Evolutionary conservation across 2,888 invertebrate species (phyloP).

Genomic region (Linnaemya vulpina): DNA sequence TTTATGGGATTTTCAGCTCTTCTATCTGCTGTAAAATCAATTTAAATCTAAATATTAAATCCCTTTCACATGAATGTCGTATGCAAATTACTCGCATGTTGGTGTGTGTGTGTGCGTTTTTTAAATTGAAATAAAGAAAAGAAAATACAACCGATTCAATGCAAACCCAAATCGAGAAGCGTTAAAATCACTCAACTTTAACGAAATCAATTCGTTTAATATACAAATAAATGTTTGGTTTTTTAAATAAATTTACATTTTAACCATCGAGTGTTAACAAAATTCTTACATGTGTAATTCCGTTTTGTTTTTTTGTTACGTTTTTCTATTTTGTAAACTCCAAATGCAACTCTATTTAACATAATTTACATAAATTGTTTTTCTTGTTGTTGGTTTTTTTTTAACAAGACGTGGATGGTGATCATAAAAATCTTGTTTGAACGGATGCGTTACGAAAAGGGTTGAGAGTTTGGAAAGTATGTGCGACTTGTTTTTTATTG

Average conservation of each 20-base stretch:
- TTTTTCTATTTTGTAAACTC: conserved; percentile 46
- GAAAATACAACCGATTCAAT: conserved; percentile 10
- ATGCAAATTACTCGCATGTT: conserved; percentile 65
- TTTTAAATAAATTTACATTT: conserved; percentile 24
- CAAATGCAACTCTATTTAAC: conserved; percentile 55
- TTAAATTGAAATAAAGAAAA: conserved; percentile 31
- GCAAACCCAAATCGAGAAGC: conserved; percentile 62
- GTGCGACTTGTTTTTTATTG: conserved; percentile 56
- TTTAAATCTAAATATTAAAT: conserved; percentile 18
- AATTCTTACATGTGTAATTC: conserved; percentile 62
- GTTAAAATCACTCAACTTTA: conserved; percentile 80
- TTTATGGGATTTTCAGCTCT: neutral
- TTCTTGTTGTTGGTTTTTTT: neutral
- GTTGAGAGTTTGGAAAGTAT: conserved; percentile 32
- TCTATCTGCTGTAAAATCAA: conserved; percentile 12
- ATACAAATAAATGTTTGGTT: conserved; percentile 20
- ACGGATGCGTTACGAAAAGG: conserved; percentile 40
- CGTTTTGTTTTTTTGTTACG: conserved; percentile 11
- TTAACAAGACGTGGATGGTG: neutral
- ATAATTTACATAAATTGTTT: conserved; percentile 60
- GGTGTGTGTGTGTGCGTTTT: conserved; percentile 7
- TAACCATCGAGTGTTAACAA: conserved; percentile 59
- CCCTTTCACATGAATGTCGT: conserved; percentile 19
- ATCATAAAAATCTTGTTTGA: conserved; percentile 42
- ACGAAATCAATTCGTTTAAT: conserved; percentile 65